Evolutionary conservation across 1,140 invertebrate genomes (phyloP), one percentile per base, ranked within the genome.

Genomic region (Portunus trituberculatus): DNA sequence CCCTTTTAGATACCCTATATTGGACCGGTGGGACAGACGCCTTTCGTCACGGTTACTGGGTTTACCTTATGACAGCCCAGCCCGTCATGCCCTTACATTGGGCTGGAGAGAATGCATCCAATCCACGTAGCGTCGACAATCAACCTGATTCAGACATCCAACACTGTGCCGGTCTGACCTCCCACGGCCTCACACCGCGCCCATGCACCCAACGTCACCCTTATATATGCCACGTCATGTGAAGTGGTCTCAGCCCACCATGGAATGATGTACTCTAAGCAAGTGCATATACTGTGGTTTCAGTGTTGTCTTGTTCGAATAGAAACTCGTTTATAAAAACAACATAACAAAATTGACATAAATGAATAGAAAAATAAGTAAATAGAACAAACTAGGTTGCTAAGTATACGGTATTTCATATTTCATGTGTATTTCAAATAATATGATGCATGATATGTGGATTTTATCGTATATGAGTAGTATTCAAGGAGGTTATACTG

Each of bases 1-100:
- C n/a, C 83, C 8, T 59, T 59, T 0, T 10, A 95, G 94, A 87
- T 7, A 67, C 91, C 87, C 29, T 67, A 0, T 95, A 95, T 48
- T 95, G 94, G 94, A 95, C 94, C n/a, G 92, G 94, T 59, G 94
- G 90, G 12, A 95, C 94, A 12, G 94, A 95, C 67, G 59, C 94
- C 20, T 95, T 95, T 20, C 46, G 48, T 46, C 82, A 86, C n/a
- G 94, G 91, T 3, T 39, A 86, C 31, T 95, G 94, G 94, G 48
- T n/a, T 10, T 95, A 92, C 48, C 82, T 95, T n/a, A 91, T 95
- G 94, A 95, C 94, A 1, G 94, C 94, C 48, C 90, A 91, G 28
- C 94, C 94, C 59, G 94, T 95, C 28, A 88, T 95, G 94, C 94
- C 94, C 7, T 29, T 92, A 12, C 94, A 95, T 48, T 95, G 94